Conservation (phyloP, 2,797 vertebrate species). For the Poecilia velifera region DNA sequence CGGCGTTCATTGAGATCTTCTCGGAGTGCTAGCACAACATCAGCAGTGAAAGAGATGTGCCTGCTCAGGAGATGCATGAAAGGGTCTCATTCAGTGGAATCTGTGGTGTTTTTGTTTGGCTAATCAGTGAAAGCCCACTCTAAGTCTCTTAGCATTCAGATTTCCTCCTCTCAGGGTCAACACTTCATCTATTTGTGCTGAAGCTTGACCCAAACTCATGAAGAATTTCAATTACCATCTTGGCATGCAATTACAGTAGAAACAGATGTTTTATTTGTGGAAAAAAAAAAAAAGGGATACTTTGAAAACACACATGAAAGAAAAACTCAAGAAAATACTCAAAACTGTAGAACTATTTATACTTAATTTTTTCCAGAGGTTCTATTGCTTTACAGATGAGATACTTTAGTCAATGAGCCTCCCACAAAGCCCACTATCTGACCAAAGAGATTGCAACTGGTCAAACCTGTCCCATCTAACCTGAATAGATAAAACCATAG, state of each 20-base stretch:
- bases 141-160: conserved; percentile 72
- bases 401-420: conserved; percentile 38
- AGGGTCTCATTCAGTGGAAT: conserved; percentile 63
- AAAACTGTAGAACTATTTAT: not conserved
- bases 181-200: conserved; percentile 48
- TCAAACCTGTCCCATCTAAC: not conserved
- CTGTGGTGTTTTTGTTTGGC: conserved; percentile 50
- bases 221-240: conserved; percentile 27
- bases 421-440: conserved; percentile 25
- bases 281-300: not conserved
- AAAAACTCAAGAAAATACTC: not conserved
- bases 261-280: not conserved
- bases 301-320: not conserved
- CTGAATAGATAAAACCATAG: not conserved
- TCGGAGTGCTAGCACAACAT: conserved; percentile 21
- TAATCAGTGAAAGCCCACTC: conserved; percentile 64
- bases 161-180: conserved; percentile 43
- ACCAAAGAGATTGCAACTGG: conserved; percentile 7
- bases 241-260: conserved; percentile 1
- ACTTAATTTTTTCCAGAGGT: not conserved
- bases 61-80: conserved; percentile 64
- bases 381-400: conserved; percentile 6
- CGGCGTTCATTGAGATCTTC: not conserved
- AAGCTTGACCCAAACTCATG: conserved; percentile 23
- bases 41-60: conserved; percentile 35